phyloP scores from a whole-genome alignment of 2,888 invertebrate genomes.

The Ichneumoninae sp. region DNA sequence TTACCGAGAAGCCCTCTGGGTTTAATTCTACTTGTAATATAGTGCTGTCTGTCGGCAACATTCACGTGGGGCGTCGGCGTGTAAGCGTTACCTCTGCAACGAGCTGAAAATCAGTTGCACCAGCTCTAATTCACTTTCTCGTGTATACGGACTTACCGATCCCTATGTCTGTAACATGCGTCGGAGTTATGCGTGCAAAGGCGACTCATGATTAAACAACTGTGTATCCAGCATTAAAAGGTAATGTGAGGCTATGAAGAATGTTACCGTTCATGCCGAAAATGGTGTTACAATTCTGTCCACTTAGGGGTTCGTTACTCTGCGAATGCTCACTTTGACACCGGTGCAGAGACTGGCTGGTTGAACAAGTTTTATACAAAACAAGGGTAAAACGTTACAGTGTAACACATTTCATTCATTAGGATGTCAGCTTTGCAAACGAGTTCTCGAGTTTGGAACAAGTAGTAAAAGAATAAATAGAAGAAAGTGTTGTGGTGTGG shows the following conservation, averaged over 20 bases:
- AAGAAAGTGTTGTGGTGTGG: background rate
- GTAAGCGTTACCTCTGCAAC: constrained; percentile 1
- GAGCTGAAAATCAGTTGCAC: constrained; percentile 35
- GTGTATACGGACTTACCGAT: background rate
- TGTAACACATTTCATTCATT: background rate
- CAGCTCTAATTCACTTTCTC: constrained; percentile 13
- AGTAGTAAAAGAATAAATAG: background rate
- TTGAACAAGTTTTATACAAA: background rate
- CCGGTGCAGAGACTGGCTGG: too few relatives aligned
- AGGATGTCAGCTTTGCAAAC: background rate
- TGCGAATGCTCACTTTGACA: background rate
- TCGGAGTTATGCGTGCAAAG: background rate
- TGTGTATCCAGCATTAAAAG: background rate
- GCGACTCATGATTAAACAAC: background rate
- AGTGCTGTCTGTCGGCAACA: background rate
- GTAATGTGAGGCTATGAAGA: background rate
- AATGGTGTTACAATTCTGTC: constrained; percentile 16
- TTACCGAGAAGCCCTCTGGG: background rate
- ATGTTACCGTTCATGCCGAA: background rate
- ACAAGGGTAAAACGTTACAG: background rate
- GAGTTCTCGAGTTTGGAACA: background rate
- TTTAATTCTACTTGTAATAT: background rate
- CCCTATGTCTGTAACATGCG: constrained; percentile 4
- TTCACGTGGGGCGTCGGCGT: constrained; percentile 21
- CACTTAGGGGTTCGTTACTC: constrained; percentile 8